A percentile compares a stretch with the other conserved stretches of the same genome.
phyloP scores from a whole-genome alignment of 2,888 invertebrate genomes.

The Palloptera scutellata region DNA sequence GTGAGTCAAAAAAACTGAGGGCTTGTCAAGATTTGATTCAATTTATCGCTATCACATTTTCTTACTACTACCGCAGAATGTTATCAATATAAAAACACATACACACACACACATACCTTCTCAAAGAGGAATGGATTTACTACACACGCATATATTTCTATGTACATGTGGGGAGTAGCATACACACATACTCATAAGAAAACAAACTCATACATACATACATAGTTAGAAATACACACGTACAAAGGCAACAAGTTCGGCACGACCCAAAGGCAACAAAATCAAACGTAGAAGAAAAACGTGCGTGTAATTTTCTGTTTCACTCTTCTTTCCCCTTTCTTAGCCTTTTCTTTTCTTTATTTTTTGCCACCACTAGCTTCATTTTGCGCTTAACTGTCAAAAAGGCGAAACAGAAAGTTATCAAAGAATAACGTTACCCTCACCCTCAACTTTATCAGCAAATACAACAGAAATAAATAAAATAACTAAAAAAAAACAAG shows the following conservation, averaged over 20 bases:
- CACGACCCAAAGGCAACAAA: neutral
- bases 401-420: neutral
- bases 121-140: too few relatives aligned
- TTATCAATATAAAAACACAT: conserved; percentile 10
- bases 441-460: conserved; percentile 3
- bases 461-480: neutral
- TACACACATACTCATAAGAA: too few relatives aligned
- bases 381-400: conserved; percentile 12
- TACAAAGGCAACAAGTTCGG: too few relatives aligned
- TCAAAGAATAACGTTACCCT: conserved; percentile 20
- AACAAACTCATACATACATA: too few relatives aligned
- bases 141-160: too few relatives aligned
- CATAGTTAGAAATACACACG: too few relatives aligned
- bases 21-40: conserved; percentile 54
- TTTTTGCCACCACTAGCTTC: conserved; percentile 18
- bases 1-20: conserved; percentile 34
- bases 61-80: neutral
- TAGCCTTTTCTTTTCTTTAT: conserved; percentile 22
- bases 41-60: conserved; percentile 41
- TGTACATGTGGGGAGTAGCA: too few relatives aligned
- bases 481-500: conserved; percentile 36
- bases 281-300: conserved; percentile 2
- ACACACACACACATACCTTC: conserved; percentile 6
- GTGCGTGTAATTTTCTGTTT: conserved; percentile 20
- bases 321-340: neutral